Evolutionary conservation across 30 jellyfish, hydroid and myxozoan species (phyloP).

Genomic region (Hydra vulgaris): DNA sequence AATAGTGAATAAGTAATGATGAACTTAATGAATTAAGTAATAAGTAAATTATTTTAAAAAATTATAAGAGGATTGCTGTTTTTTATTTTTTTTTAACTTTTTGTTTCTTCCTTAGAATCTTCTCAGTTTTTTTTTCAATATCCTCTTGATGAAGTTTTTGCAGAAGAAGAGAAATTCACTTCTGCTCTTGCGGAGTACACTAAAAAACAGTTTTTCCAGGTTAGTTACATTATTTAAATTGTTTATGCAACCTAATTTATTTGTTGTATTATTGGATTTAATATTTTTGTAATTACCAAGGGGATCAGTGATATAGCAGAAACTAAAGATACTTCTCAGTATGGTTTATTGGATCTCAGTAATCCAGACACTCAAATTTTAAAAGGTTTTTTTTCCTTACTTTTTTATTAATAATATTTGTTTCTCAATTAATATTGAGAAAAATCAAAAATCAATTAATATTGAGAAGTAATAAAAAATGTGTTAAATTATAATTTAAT

Average conservation of each 20-base stretch:
- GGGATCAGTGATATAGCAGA: slow-evolving; percentile 95
- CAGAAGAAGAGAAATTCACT: slow-evolving; percentile 75
- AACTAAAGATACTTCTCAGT: slow-evolving; percentile 47
- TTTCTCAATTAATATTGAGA: too few relatives aligned
- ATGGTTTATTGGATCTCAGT: slow-evolving; percentile 60
- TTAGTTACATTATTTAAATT: background rate
- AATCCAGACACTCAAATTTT: slow-evolving; percentile 59
- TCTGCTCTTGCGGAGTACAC: slow-evolving; percentile 61
- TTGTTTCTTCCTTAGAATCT: background rate
- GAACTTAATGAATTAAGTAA: too few relatives aligned
- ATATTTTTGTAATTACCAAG: slow-evolving; percentile 4
- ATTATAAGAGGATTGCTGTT: too few relatives aligned
- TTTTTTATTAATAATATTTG: background rate
- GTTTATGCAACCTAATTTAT: background rate
- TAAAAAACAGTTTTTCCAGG: slow-evolving; percentile 81
- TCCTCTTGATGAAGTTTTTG: slow-evolving; percentile 34
- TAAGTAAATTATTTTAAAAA: too few relatives aligned
- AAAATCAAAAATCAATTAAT: too few relatives aligned
- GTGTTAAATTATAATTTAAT: too few relatives aligned
- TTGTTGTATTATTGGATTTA: background rate
- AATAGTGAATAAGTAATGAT: too few relatives aligned
- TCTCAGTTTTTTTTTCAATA: slow-evolving; percentile 8
- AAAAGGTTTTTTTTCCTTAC: slow-evolving; percentile 32
- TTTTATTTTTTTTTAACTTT: too few relatives aligned
- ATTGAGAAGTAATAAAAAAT: too few relatives aligned